Base-by-base conservation (phyloP, 2,888 invertebrate species). In the Limenitis camilla region DNA sequence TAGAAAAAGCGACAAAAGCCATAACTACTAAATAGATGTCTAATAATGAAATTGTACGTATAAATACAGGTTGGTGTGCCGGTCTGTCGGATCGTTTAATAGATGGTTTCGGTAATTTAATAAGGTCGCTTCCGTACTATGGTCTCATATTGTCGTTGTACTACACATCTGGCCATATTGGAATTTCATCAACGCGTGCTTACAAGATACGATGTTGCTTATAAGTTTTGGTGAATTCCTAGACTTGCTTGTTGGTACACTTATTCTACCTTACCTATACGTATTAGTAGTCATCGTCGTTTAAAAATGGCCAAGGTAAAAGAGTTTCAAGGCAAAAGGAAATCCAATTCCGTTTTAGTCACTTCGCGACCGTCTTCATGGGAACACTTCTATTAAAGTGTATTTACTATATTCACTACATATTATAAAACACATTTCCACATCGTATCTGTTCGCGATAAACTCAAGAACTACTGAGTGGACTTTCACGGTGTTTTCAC, bases 1-100 rank as follows among this genome's bases (percentile, higher is more conserved):
- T 83, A 81, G 81, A 81, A 84, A 85, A 82, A 81, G 81, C 82
- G 82, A 86, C 86, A 86, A 87, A 84, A 79, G 83, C 69, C 80
- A 77, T 84, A 82, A 81, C 80, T 76, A 77, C 80, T 78, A 83
- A 83, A 85, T 81, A 81, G 73, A 72, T 74, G 76, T 76, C 82
- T 83, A 84, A 86, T 86, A 84, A 85, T 84, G 79, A 82, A 86
- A 85, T 84, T 81, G 82, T 79, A 78, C 73, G 74, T 83, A 79
- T 80, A 84, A 82, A 81, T 81, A 81, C 77, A 81, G 78, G 71
- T 74, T 73, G 75, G 76, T 73, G 74, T 72, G 69, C 72, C 81
- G 84, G 78, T 83, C 75, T 78, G 83, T 46, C 78, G 85, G 75
- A 71, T 75, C 78, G 68, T 78, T 81, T 84, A 84, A 86, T 86